Evolutionary conservation across 2,113 vertebrate genomes (phyloP), one percentile per base, ranked within the genome.

Genomic region (Campylorhamphus procurvoides): DNA sequence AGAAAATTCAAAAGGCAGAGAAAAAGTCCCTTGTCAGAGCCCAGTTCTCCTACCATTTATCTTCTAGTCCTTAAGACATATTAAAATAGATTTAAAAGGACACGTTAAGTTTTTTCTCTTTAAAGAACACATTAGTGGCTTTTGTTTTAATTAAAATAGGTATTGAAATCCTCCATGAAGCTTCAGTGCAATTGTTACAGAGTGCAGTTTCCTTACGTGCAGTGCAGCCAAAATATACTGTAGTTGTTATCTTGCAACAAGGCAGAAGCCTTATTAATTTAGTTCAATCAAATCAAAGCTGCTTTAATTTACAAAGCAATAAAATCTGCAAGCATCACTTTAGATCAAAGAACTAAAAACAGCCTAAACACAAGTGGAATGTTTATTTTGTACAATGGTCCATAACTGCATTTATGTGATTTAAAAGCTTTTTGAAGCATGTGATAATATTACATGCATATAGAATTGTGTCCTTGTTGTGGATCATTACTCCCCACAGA

Each of bases 351-450:
- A 98, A 97, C 97, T 98, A 97, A 97, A 97, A 98, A 40, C 97
- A 97, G 97, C 97, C 97, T 96, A 97, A 98, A 98, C 97, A 96
- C 98, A 98, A 98, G 98, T 96, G 98, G 98, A 97, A 98, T 98
- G 98, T 99, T 98, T 98, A 98, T 98, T 98, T 98, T 98, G 98
- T 98, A 99, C 98, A 98, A 98, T 98, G 98, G 98, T 96, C 98
- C 98, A 98, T 98, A 98, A 98, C 98, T 98, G 98, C 97, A 97
- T 98, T 98, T 98, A 96, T 97, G 98, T 98, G 98, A 99, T 98
- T 98, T 98, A 98, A 98, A 98, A 98, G 98, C 98, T 98, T 98
- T 98, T 96, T 95, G 96, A 98, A 98, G 98, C 98, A 97, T 97
- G 97, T 93, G 95, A 95, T 97, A 98, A 98, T 98, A 98, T 98